Conservation (phyloP, 2,113 vertebrate genomes). For the Stegostoma tigrinum region DNA sequence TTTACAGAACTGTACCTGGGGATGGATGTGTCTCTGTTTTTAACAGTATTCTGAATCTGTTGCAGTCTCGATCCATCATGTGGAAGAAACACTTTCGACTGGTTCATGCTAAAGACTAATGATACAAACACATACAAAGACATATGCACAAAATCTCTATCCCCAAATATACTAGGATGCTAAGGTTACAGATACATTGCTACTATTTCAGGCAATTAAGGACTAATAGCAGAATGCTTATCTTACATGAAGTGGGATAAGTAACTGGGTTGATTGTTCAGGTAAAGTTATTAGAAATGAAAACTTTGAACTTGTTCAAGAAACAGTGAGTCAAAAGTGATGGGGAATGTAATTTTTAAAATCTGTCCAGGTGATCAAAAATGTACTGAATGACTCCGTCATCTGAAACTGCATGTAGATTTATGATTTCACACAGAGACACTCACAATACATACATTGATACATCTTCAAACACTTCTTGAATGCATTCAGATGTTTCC, state of each 20-base stretch:
- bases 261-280: neutral
- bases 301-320: neutral
- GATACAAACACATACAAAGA: neutral
- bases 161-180: no score
- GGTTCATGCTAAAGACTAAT: no score
- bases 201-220: no score
- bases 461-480: neutral
- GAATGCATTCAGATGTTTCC: neutral
- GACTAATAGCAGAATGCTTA: neutral
- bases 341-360: neutral
- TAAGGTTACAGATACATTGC: neutral
- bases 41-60: no score
- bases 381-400: neutral
- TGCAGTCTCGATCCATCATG: no score
- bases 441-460: neutral
- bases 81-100: no score
- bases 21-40: no score
- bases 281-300: neutral
- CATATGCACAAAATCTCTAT: neutral
- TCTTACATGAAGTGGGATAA: neutral
- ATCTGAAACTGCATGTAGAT: neutral
- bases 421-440: neutral
- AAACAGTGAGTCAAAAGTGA: neutral
- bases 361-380: neutral
- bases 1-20: no score